Evolutionary conservation across 1,140 invertebrate species (phyloP), one percentile per base, ranked within the genome.

Genomic region (Aphaenogaster ashmeadi): DNA sequence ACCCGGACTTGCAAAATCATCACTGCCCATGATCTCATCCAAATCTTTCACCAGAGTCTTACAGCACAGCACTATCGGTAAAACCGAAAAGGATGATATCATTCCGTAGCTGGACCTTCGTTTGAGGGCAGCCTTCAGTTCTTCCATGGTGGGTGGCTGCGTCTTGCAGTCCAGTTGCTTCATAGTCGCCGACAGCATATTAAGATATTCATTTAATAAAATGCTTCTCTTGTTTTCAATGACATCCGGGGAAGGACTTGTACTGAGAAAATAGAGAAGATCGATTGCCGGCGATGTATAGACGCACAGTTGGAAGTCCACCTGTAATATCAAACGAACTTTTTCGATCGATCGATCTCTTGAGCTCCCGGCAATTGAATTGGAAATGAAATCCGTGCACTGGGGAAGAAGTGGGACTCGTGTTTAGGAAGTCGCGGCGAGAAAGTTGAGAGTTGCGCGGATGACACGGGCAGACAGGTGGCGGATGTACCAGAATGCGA

Each of bases 281-380:
- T 97, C 96, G 2, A 96, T 75, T 2, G 94, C 96, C 9, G 96
- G 96, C 47, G 96, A 96, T 11, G 91, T 89, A 67, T 95, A 96
- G 13, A 92, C 21, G 41, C 90, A 87, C 58, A 96, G 47, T 94
- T 97, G 96, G 80, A 96, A 96, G 87, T 97, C 96, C 47, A 97
- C 95, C 96, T 96, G 90, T 72, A 90, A 93, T 52, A 79, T 87
- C 78, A 64, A 86, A 77, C 62, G 5, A 89, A 84, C 27, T 64
- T 21, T 60, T 18, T 54, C 8, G 58, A 86, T 80, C 67, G 66
- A 84, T 75, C 60, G 60, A 84, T 75, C 36, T 85, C 15, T 41
- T 36, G 60, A 62, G 27, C 36, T 21, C 5, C 8, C 9, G 3
- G 33, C 62, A 87, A 91, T 92, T 91, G 90, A 92, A 93, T 93